Evolutionary conservation across 2,797 vertebrate genomes (phyloP), one percentile per base, ranked within the genome.

Genomic region (Manis crassicaudata): DNA sequence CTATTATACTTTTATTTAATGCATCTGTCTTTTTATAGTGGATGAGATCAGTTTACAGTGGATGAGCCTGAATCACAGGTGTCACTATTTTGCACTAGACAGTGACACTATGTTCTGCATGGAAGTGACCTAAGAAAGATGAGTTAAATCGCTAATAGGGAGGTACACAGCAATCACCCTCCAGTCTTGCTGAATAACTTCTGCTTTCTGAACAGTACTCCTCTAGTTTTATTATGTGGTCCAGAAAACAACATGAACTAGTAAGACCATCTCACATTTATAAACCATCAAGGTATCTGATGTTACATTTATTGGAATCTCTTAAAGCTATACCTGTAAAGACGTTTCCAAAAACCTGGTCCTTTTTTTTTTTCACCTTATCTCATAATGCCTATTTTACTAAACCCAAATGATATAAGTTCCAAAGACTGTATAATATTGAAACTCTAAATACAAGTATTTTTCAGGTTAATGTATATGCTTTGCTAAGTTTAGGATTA

Each of bases 301-400:
- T 67, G 58, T 90, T 17, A 75, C 16, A 84, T 65, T 92, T 90
- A 46, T n/a, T 86, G 23, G 29, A 87, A 50, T 92, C 77, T 82
- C 43, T 67, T 85, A 92, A 79, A 58, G 7, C 40, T 62, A 5
- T 54, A 4, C 6, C 23, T 27, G 18, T 14, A 82, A 75, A 73
- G 32, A 83, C 62, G 1, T 50, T 67, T 92, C 43, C 75, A 14
- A 87, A 95, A 93, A 1, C 10, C 16, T 56, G 79, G 17, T 62
- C 20, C 52, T 62, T 63, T 73, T 60, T 25, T 35, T 84, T 88
- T 76, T n/a, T 72, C 20, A 29, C 8, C 1, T 89, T 88, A 58
- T 23, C 32, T 89, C 32, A 20, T 16, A 81, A 4, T 77, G 93
- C 3, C 13, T 90, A 2, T 58, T 70, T 63, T 82, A 63, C 40